Evolutionary conservation across 2,888 invertebrate genomes (phyloP).

Genomic region (Priocnemis perturbator): DNA sequence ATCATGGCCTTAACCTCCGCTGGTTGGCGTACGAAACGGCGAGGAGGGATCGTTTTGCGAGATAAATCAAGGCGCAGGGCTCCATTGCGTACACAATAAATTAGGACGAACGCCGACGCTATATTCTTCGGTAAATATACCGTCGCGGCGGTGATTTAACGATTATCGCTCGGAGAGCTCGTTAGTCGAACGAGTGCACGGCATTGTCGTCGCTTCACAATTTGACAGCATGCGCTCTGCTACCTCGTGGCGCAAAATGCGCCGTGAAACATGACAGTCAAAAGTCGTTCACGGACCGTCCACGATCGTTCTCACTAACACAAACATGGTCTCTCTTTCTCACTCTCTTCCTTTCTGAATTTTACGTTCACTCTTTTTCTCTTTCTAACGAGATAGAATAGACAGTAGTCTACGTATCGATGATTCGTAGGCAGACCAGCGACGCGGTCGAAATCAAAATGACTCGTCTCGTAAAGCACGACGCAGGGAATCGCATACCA

Average conservation of each 20-base stretch:
- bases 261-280: no score
- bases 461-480: constrained; percentile 39
- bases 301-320: constrained; percentile 16
- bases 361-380: not conserved
- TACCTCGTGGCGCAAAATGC: no score
- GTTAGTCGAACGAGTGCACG: constrained; percentile 36
- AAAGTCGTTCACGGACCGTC: no score
- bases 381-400: no score
- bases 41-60: constrained; percentile 31
- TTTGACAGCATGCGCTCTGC: no score
- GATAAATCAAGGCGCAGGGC: constrained; percentile 50
- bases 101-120: constrained; percentile 42
- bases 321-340: constrained; percentile 3
- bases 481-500: constrained; percentile 42
- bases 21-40: constrained; percentile 4
- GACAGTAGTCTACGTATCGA: not conserved
- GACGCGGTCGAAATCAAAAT: constrained; percentile 32
- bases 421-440: not conserved
- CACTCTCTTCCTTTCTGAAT: not conserved
- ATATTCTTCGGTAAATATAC: constrained; percentile 55
- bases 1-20: not conserved
- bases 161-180: constrained; percentile 44
- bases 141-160: constrained; percentile 54
- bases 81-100: constrained; percentile 45
- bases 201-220: no score